Base-by-base conservation (phyloP, 2,888 invertebrate species). In the Argyresthia goedartella region DNA sequence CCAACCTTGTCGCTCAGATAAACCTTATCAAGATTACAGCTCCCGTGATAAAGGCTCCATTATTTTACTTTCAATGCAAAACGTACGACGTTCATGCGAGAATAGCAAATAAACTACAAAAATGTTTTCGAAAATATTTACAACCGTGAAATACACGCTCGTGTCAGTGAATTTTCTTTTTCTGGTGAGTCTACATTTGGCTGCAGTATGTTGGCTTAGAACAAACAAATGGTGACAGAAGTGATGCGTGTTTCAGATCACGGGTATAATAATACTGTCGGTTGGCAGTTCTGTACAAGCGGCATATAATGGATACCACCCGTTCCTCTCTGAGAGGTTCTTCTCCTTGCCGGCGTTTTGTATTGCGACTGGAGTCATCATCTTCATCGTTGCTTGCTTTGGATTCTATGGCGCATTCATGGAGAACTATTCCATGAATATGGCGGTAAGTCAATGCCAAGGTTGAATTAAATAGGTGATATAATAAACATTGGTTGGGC, bases 331-430 rank as follows among this genome's bases (percentile, higher is more conserved):
- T 9, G 90, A 90, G 53, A 81, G 90, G 60, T 93, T 93, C 74
- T 90, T 93, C 67, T 92, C 94, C 0, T 90, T 93, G 33, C 94
- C 93, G 8, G 88, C 92, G 9, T 87, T 91, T 54, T 86, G 93
- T 51, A 92, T 94, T 56, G 89, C 92, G 1, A 88, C 93, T 34
- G 94, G 94, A 10, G 72, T 67, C 76, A 88, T 93, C 59, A 91
- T 93, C 63, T 91, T 95, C 71, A 71, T 95, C 58, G 91, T 96
- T 49, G 91, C 95, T 0, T 94, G 93, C 75, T 92, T 95, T 64
- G 96, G 96, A 54, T 96, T 96, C 80, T 96, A 94, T 80, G 96
- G 96, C 45, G 95, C 96, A 0, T 89, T 92, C 60, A 91, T 91
- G 66, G 95, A 96, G 73, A 95, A 93, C 76, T 93, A 95, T 70